Conservation (phyloP, 23 tunicate species). For the Styela clava region DNA sequence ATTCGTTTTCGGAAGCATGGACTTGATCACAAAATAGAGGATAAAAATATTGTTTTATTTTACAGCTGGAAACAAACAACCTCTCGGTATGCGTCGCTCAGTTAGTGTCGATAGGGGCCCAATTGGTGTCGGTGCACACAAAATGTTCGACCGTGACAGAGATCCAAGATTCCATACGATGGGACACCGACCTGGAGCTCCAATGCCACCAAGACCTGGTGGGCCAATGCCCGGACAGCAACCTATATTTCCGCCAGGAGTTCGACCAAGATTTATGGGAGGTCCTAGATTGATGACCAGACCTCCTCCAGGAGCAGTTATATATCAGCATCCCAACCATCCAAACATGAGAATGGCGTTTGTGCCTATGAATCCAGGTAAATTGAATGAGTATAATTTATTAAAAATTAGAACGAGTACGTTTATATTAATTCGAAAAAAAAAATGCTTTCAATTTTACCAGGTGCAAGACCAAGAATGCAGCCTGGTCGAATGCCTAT, state of each 20-base stretch:
- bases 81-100: slow-evolving; percentile 31
- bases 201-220: slow-evolving; percentile 2
- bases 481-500: slow-evolving; percentile 7
- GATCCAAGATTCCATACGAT: slow-evolving; percentile 10
- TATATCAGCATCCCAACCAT: slow-evolving; percentile 28
- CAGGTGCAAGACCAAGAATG: slow-evolving; percentile 3
- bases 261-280: slow-evolving; percentile 15
- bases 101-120: slow-evolving; percentile 53
- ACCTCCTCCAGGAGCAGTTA: slow-evolving; percentile 26
- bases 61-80: slow-evolving; percentile 3
- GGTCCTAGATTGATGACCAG: slow-evolving; percentile 22
- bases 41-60: too few relatives aligned
- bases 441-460: not conserved
- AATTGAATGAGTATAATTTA: not conserved
- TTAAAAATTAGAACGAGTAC: not conserved
- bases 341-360: slow-evolving; percentile 35
- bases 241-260: slow-evolving; percentile 7
- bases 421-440: not conserved
- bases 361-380: slow-evolving; percentile 31
- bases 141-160: slow-evolving; percentile 18
- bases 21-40: too few relatives aligned
- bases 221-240: not conserved
- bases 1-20: too few relatives aligned
- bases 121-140: not conserved
- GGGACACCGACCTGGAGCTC: not conserved